phyloP scores from a whole-genome alignment of 2,113 vertebrate species.

The Syngnathoides biaculeatus region DNA sequence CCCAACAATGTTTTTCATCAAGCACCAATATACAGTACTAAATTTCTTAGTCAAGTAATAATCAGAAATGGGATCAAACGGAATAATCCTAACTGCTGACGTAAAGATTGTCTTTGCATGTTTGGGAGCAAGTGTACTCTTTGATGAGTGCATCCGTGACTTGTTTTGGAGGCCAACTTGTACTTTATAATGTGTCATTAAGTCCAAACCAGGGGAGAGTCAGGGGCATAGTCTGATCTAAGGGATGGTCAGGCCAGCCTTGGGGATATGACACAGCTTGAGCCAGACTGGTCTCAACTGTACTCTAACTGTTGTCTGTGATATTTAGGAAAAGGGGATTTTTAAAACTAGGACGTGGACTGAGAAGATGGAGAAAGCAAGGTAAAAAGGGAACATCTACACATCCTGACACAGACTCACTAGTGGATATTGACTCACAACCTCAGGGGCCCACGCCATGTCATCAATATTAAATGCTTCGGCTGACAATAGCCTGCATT shows the following conservation, averaged over 20 bases:
- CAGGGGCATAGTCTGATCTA: constrained; percentile 20
- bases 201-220: not conserved
- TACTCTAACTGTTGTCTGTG: not conserved
- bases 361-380: not conserved
- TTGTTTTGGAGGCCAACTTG: not conserved
- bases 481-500: constrained; percentile 3
- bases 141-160: no score
- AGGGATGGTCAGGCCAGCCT: constrained; percentile 36
- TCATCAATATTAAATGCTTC: constrained; percentile 24
- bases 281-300: constrained; percentile 5
- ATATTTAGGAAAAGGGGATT: constrained; percentile 2
- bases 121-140: no score
- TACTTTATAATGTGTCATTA: not conserved
- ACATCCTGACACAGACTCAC: constrained; percentile 12
- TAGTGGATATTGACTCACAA: constrained; percentile 27
- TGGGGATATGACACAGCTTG: constrained; percentile 35
- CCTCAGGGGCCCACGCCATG: constrained; percentile 16
- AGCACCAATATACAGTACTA: no score
- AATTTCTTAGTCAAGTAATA: no score
- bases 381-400: constrained; percentile 14
- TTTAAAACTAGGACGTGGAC: not conserved
- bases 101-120: no score
- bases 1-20: no score
- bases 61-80: no score
- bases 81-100: no score